Base-by-base conservation (phyloP, 1,140 invertebrate genomes). In the Cotesia typhae region DNA sequence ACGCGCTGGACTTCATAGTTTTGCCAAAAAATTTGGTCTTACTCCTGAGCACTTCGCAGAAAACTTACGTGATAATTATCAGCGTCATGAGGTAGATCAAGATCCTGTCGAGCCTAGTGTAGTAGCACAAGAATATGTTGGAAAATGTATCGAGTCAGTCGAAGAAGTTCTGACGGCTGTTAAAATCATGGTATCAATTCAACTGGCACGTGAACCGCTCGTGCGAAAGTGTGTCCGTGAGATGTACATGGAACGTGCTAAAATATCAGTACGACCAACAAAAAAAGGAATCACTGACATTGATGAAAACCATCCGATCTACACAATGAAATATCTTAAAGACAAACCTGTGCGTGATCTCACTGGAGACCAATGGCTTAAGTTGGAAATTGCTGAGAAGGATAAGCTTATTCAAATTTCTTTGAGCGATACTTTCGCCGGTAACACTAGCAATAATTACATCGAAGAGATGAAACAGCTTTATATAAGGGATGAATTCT, bases 71-170 rank as follows among this genome's bases (percentile, higher is more conserved):
- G 97, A 99, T 80, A 97, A 97, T 83, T 99, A 99, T 87, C 95
- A 97, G 80, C 89, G 95, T n/a, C 95, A 99, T 84, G 97, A 99
- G 81, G 95, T 99, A 2, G 96, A 98, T 61, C 97, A 99, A 85
- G 94, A 95, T 76, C 89, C 92, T 0, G 88, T 91, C 2, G 92
- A 95, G 75, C 96, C 96, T 0, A 78, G 89, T 7, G 93, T 95
- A 73, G 85, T 96, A 17, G 96, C 96, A 0, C 92, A 91, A 72
- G 93, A 92, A 80, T 96, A 89, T 85, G 72, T 80, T 66, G 82
- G 75, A 70, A 84, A 84, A 7, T 88, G 90, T 76, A 91, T 93
- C 64, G 77, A 87, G 72, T 88, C 88, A 14, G 80, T 91, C 0
- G 91, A 94, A n/a, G 95, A 96, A 81, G 93, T 95, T 14, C 74